Evolutionary conservation across 1,140 invertebrate genomes (phyloP).

Genomic region (Drosophila aff.): DNA sequence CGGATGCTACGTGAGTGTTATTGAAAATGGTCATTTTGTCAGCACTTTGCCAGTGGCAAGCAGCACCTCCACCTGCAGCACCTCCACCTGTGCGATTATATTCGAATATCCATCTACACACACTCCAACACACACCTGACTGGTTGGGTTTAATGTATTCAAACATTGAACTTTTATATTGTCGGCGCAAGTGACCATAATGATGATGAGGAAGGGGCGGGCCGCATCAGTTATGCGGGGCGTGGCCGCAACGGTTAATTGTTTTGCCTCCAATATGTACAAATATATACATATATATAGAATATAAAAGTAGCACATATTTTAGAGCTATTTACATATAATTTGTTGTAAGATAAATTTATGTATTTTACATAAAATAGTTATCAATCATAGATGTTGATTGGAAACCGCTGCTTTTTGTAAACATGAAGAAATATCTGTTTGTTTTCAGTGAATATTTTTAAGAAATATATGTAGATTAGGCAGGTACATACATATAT

Average conservation of each 20-base stretch:
- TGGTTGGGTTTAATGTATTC: constrained; percentile 68
- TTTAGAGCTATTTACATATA: neutral
- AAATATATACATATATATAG: too few species aligned
- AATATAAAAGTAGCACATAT: neutral
- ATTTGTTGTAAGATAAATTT: neutral
- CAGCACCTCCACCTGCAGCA: constrained; percentile 53
- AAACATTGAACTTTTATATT: constrained; percentile 80
- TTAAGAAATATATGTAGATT: too few species aligned
- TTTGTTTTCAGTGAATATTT: too few species aligned
- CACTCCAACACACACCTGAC: neutral
- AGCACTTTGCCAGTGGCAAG: constrained; percentile 35
- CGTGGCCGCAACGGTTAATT: constrained; percentile 62
- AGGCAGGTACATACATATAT: too few species aligned
- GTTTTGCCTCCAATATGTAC: constrained; percentile 10
- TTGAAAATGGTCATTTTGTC: constrained; percentile 79
- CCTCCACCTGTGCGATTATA: constrained; percentile 29
- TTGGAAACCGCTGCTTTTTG: neutral
- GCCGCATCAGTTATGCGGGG: constrained; percentile 26
- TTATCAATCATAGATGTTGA: neutral
- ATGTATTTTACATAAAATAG: neutral
- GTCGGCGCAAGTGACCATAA: constrained; percentile 52
- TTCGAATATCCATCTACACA: constrained; percentile 1
- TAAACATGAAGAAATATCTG: too few species aligned
- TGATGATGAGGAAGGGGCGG: constrained; percentile 23
- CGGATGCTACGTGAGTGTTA: constrained; percentile 82